phyloP scores from a whole-genome alignment of 2,888 invertebrate genomes.

The Molanna angustata region DNA sequence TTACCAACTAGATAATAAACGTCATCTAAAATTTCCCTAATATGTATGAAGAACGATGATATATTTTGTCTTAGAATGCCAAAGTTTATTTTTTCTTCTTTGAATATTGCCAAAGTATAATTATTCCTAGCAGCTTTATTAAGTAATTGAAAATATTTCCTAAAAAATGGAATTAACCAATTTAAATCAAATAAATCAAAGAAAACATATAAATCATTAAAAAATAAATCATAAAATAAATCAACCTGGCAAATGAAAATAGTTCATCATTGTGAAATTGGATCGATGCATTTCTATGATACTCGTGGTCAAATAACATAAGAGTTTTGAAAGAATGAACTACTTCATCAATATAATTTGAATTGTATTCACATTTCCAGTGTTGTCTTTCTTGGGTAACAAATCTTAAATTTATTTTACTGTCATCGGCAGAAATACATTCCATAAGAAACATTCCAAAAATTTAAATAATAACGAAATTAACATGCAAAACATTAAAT shows the following conservation, averaged over 20 bases:
- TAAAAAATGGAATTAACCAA: conserved; percentile 8
- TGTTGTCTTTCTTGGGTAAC: not conserved
- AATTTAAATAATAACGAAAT: too few species aligned
- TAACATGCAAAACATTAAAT: too few species aligned
- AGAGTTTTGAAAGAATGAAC: conserved; percentile 8
- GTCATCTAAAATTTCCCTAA: conserved; percentile 20
- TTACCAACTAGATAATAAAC: conserved; percentile 10
- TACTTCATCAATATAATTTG: not conserved
- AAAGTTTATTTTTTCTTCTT: conserved; percentile 18
- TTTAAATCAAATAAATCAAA: conserved; percentile 1
- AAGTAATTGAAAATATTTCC: conserved; percentile 26
- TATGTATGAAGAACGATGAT: conserved; percentile 22
- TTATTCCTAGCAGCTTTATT: conserved; percentile 23
- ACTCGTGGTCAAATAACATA: conserved; percentile 20
- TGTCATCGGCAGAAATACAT: too few species aligned
- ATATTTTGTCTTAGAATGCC: conserved; percentile 18
- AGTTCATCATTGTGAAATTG: conserved; percentile 21
- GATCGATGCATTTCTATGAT: conserved; percentile 13
- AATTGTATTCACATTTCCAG: not conserved
- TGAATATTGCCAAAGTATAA: conserved; percentile 2
- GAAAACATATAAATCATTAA: not conserved
- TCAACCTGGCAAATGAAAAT: conserved; percentile 17
- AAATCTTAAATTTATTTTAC: not conserved
- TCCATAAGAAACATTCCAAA: too few species aligned
- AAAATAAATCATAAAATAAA: not conserved